Base-by-base conservation (phyloP, 2,888 invertebrate species). In the Ametastegia equiseti region DNA sequence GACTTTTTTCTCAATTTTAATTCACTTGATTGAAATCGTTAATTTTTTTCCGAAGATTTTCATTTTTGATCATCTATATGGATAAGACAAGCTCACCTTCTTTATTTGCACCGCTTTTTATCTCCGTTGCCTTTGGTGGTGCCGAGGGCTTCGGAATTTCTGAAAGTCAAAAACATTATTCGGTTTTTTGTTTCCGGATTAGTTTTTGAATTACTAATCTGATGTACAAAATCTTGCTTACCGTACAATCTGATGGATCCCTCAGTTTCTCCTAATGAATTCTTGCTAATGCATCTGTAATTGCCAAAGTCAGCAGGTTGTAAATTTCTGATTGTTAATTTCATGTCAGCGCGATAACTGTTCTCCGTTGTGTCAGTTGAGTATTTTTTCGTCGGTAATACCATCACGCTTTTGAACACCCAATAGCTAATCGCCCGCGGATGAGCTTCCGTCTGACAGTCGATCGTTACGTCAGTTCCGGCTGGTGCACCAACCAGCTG, bases 261-360 rank as follows among this genome's bases (percentile, higher is more conserved):
- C 92, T 98, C 97, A 11, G 97, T 98, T 93, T 98, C 98, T 83
- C 98, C 98, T 69, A 98, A 94, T 80, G 97, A 97, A 93, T 98
- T 98, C 93, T 98, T 98, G 87, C 97, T 97, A 92, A 98, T 97
- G 93, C 98, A 98, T 88, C 97, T 94, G 92, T 98, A 98, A 93
- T 96, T 97, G 84, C 97, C 97, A 90, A 97, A 97, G 93, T 98
- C 98, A 80, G 95, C 96, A 81, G 94, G 93, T 92, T 96, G 96
- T 83, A 98, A 94, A 93, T 96, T 96, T 89, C 95, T 95, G 87
- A 98, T 97, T 84, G 97, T 97, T 88, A 98, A 93, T 91, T 96
- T 96, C 97, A 98, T 97, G 92, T 97, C 96, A 39, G 97, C 96
- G 91, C 97, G 95, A 92, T 97, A 98, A 84, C 97, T 97, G 92